Conservation (phyloP, 64 coral and sea anemone species). For the Montipora foliosa region DNA sequence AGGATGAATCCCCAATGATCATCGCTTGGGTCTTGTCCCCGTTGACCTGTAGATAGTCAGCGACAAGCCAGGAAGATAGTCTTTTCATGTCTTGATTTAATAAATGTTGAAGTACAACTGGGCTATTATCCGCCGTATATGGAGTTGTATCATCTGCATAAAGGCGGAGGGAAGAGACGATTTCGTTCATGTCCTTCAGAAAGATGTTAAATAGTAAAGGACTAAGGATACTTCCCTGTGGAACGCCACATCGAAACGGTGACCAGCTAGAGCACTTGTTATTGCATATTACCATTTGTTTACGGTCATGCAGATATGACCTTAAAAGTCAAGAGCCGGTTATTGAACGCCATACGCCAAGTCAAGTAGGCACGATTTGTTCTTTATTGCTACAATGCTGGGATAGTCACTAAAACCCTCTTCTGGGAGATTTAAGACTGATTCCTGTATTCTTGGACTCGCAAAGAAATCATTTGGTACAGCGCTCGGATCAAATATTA, state of each 20-base stretch:
- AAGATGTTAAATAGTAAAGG: conserved; percentile 19
- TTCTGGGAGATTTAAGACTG: conserved; percentile 21
- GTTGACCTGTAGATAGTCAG: conserved; percentile 21
- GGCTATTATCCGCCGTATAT: not conserved
- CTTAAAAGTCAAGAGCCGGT: conserved; percentile 14
- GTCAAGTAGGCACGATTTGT: conserved; percentile 10
- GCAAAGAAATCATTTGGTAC: conserved; percentile 54
- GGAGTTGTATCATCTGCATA: conserved; percentile 50
- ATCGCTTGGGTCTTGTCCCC: conserved; percentile 30
- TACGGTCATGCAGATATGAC: conserved; percentile 46
- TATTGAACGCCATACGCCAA: conserved; percentile 36
- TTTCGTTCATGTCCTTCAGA: conserved; percentile 5
- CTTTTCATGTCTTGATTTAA: conserved; percentile 17
- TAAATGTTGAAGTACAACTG: not conserved
- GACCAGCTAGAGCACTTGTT: conserved; percentile 32
- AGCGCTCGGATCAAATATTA: conserved; percentile 41
- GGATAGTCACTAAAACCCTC: conserved; percentile 54
- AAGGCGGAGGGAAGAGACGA: conserved; percentile 27
- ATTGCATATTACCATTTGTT: conserved; percentile 66
- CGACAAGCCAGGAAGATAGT: not conserved
- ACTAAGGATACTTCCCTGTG: conserved; percentile 42
- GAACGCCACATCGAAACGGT: conserved; percentile 36
- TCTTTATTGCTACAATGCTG: conserved; percentile 42
- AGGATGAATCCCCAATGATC: conserved; percentile 12
- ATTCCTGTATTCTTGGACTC: conserved; percentile 15